Evolutionary conservation across 2,888 invertebrate genomes (phyloP).

Genomic region (Agriopis marginaria): DNA sequence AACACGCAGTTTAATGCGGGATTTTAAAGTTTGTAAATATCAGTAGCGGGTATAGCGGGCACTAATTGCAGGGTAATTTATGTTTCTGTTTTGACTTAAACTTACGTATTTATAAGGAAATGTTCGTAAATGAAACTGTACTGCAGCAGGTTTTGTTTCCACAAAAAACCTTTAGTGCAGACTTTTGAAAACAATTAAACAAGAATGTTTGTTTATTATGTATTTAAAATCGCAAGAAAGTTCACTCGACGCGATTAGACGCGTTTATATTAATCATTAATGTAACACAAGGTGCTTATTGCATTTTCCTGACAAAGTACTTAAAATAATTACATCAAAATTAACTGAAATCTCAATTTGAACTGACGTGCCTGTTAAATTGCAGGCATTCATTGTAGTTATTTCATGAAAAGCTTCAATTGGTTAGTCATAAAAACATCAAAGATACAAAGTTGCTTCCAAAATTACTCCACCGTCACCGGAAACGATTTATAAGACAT

Average conservation of each 20-base stretch:
- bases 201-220: no score
- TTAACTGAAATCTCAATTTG: background rate
- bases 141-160: no score
- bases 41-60: slow-evolving; percentile 16
- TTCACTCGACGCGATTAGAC: background rate
- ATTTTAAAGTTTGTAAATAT: slow-evolving; percentile 21
- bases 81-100: slow-evolving; percentile 13
- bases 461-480: slow-evolving; percentile 19
- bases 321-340: background rate
- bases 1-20: slow-evolving; percentile 27
- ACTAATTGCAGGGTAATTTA: slow-evolving; percentile 28
- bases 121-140: background rate
- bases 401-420: slow-evolving; percentile 4
- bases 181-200: no score
- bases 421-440: background rate
- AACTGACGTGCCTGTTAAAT: background rate
- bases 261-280: background rate
- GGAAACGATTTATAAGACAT: slow-evolving; percentile 22
- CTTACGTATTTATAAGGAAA: background rate
- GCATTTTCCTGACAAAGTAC: background rate
- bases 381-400: background rate
- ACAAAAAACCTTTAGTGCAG: no score
- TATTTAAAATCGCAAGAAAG: background rate
- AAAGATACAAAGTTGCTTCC: slow-evolving; percentile 2
- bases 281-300: background rate